Evolutionary conservation across 1,140 invertebrate species (phyloP).

Genomic region (Drosophila serrata): DNA sequence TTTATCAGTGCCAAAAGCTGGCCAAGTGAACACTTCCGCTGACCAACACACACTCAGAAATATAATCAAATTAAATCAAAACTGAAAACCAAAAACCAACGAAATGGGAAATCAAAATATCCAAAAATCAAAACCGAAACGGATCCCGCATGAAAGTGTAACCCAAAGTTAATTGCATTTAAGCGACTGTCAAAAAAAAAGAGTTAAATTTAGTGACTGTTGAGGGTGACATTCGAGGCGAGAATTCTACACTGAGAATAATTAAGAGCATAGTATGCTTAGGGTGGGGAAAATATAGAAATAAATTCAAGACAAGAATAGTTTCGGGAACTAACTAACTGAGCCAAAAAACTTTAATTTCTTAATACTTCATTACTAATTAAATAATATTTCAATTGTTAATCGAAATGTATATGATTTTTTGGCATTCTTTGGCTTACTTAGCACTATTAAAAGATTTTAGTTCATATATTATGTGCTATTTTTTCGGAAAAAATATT

Average conservation of each 20-base stretch:
- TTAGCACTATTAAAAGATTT: too few relatives aligned
- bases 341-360: too few relatives aligned
- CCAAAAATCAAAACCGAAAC: conserved; percentile 15
- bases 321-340: too few relatives aligned
- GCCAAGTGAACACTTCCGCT: conserved; percentile 37
- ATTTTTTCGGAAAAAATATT: too few relatives aligned
- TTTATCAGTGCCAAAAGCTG: conserved; percentile 24
- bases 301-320: too few relatives aligned
- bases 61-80: not conserved
- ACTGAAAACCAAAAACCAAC: not conserved
- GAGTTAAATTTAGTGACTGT: not conserved
- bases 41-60: not conserved
- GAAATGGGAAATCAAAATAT: not conserved
- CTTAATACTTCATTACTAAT: too few relatives aligned
- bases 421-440: too few relatives aligned
- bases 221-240: conserved; percentile 41
- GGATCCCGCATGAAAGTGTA: conserved; percentile 36
- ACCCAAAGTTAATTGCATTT: conserved; percentile 50
- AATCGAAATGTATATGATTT: too few relatives aligned
- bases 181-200: conserved; percentile 27
- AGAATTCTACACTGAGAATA: conserved; percentile 10
- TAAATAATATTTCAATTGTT: too few relatives aligned
- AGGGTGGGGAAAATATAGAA: not conserved
- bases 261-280: not conserved
- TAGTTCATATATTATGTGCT: too few relatives aligned